phyloP scores from a whole-genome alignment of 2,797 vertebrate genomes.

The Ctenochaetus hawaiiensis region DNA sequence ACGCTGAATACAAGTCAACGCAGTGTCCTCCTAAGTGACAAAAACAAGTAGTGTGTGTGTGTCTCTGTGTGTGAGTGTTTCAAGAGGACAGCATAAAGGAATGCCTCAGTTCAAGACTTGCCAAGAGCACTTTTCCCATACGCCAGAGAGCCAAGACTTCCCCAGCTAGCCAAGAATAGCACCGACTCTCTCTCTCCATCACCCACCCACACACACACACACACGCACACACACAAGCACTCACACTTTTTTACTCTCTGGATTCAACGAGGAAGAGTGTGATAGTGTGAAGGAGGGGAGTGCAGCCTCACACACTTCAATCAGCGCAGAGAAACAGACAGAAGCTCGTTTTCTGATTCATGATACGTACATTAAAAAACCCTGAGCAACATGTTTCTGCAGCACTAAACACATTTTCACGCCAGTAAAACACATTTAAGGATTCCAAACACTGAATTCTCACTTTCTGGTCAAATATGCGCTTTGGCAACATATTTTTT shows the following conservation, averaged over 20 bases:
- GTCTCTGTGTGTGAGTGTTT: conserved; percentile 67
- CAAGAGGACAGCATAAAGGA: conserved; percentile 78
- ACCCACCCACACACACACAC: conserved; percentile 37
- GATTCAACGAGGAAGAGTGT: conserved; percentile 42
- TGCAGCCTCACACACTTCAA: conserved; percentile 51
- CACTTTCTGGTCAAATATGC: neutral
- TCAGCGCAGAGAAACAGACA: conserved; percentile 13
- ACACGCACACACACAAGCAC: conserved; percentile 34
- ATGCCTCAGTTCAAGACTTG: conserved; percentile 74
- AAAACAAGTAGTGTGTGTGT: conserved; percentile 62
- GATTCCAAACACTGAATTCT: neutral
- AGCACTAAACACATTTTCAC: neutral
- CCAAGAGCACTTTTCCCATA: conserved; percentile 88
- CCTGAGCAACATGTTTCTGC: neutral
- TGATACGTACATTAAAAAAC: conserved; percentile 2
- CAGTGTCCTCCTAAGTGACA: conserved; percentile 50
- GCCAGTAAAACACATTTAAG: conserved; percentile 10
- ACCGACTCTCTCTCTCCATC: conserved; percentile 60
- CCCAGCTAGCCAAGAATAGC: conserved; percentile 86
- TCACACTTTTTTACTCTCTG: conserved; percentile 58
- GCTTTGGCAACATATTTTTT: conserved; percentile 10
- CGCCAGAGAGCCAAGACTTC: conserved; percentile 84
- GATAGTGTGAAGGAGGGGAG: conserved; percentile 57
- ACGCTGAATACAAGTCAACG: conserved; percentile 44
- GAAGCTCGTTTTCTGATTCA: conserved; percentile 23